phyloP scores from a whole-genome alignment of 2,113 vertebrate species.

The Meleagris gallopavo region DNA sequence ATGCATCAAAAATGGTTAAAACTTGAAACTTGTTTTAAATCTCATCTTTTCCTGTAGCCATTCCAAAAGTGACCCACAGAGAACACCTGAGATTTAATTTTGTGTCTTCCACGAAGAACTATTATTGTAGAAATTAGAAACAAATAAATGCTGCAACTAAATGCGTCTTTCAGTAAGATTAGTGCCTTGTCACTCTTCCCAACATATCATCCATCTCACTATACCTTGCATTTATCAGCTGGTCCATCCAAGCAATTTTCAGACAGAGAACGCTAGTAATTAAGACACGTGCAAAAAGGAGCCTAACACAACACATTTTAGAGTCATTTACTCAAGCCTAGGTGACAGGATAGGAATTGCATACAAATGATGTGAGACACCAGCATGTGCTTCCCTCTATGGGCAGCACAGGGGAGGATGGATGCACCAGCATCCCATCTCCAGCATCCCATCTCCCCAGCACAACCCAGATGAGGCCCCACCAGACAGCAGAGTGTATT shows the following conservation, averaged over 20 bases:
- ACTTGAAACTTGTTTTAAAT: background rate
- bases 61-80: background rate
- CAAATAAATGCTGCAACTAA: background rate
- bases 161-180: background rate
- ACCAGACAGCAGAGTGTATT: background rate
- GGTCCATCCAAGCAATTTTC: background rate
- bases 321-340: background rate
- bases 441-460: background rate
- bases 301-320: background rate
- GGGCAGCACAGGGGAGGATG: too few species aligned
- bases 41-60: background rate
- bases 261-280: background rate
- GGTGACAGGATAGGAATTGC: background rate
- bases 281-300: background rate
- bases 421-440: background rate
- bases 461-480: too few species aligned
- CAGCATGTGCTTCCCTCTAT: background rate
- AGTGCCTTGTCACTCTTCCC: background rate
- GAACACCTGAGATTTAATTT: background rate
- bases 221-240: background rate
- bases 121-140: background rate
- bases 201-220: background rate
- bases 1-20: background rate
- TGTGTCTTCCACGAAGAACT: background rate
- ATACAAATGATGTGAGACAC: background rate